Evolutionary conservation across 2,888 invertebrate species (phyloP), one percentile per base, ranked within the genome.

Genomic region (Drosophila nr. perissopoda): DNA sequence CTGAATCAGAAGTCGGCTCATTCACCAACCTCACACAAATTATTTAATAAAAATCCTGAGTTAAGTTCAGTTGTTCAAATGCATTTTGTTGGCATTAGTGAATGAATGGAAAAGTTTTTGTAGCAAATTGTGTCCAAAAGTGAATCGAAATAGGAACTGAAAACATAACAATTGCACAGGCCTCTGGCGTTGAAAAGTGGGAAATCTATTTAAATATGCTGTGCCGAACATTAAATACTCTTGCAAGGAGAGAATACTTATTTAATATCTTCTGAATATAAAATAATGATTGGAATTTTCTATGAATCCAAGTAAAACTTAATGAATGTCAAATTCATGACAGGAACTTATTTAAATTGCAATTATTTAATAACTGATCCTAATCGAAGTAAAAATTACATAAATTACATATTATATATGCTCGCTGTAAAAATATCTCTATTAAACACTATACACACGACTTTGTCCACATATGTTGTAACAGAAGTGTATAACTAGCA

Each of bases 131-230:
- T 63, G 64, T 58, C 79, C 65, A 70, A 69, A 76, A 83, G 67
- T 81, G 79, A 81, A 72, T 83, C 83, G 78, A 67, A 79, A 82
- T 87, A 68, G 67, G 71, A 73, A 61, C 68, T 42, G 72, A 63
- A 54, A 27, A 54, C 42, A 46, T 58, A 33, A 27, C 54, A 48
- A 62, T 53, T 53, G 53, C 57, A 48, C 48, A n/a, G 48, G 57
- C 49, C 49, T 51, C 8, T 51, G 58, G 56, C 21, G 25, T 40
- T 33, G 49, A 48, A 16, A 8, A 34, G 6, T 25, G 56, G 40
- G 21, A 42, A 21, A 42, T 11, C 21, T 46, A 46, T 54, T 36
- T 13, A 18, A 25, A 4, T 18, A 29, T 25, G 13, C 13, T 18
- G 16, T 13, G 49, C 27, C 27, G n/a, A 49, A 27, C 2, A 34